Evolutionary conservation across 2,113 vertebrate species (phyloP), one percentile per base, ranked within the genome.

Genomic region (Cnemophilus loriae): DNA sequence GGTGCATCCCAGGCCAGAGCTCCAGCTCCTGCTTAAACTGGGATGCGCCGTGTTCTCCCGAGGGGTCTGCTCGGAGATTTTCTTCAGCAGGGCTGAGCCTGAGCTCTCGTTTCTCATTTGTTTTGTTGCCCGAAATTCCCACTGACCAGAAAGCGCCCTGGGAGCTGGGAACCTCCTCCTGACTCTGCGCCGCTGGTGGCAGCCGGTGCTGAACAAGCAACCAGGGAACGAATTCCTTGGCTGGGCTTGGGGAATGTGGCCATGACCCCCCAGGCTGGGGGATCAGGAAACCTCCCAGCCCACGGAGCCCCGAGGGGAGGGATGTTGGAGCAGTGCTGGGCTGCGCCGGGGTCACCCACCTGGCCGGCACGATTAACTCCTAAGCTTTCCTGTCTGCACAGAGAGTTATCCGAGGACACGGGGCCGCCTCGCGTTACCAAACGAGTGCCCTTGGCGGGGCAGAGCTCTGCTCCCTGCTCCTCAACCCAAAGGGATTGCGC

Each of bases 351-450:
- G 91, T 95, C 84, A 76, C 78, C 75, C 79, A 30, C 88, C 90
- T 65, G 90, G 60, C 7, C 80, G 69, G 75, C 32, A 32, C 1
- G 65, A 90, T 96, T 92, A 94, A 67, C 87, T 63, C 76, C 2
- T 96, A 90, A 95, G 91, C 94, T 95, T 89, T 95, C 85, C 94
- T 89, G 95, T 90, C 96, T 96, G 94, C 16, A 6, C 88, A 11
- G 22, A 0, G 5, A 93, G 96, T 93, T 52, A 96, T 16, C 73
- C 3, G 41, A 92, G 96, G 96, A 89, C 95, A 81, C n/a, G 3
- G 6, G 22, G 37, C 81, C 2, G 5, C 87, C 90, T 52, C 17
- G 1, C 1, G 14, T 68, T 37, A 28, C 3, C 57, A 23, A 71
- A 32, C 2, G 0, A 0, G 64, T 69, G 87, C 23, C 94, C 96